Base-by-base conservation (phyloP, 2,113 vertebrate genomes). In the Neoarius graeffei region DNA sequence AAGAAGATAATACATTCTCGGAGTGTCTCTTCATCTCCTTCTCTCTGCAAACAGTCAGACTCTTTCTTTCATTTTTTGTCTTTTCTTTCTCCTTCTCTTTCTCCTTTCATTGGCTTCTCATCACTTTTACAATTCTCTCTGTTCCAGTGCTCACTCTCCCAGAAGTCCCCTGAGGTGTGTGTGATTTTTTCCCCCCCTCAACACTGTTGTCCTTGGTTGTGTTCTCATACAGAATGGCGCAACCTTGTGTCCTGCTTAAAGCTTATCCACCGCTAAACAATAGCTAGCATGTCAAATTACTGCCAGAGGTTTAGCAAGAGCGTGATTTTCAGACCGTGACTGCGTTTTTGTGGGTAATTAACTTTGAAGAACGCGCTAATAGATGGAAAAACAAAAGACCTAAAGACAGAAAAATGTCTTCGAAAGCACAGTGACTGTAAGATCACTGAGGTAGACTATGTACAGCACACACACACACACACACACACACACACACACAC, bases 271-370 rank as follows among this genome's bases (percentile, higher is more conserved):
- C 42, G 19, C 79, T 88, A 71, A 85, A 90, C 64, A 59, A 52
- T 52, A 54, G 81, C 81, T 88, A 83, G 84, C 84, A 64, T 90
- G 81, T 84, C 23, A 86, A 81, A 88, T 88, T 66, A 67, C 76
- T 90, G 73, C 80, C 86, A 90, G 89, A 76, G 66, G 71, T 88
- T 90, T 54, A 86, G 86, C 79, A 48, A 73, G 42, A 62, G 71
- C 48, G 4, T 60, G 56, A 35, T 50, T 48, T 76, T 76, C 60
- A 83, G 71, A 62, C 20, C 80, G 19, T 83, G 81, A 74, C 86
- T 27, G 57, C 14, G 50, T 77, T 83, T 79, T 77, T 84, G 81
- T 54, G 86, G 81, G 57, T 74, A 76, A 88, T 88, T 88, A 77
- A 84, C 86, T 88, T 82, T 76, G 42, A 62, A 77, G 69, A 83